Conservation (phyloP, 2,797 vertebrate species). For the Anomalospiza imberbis region DNA sequence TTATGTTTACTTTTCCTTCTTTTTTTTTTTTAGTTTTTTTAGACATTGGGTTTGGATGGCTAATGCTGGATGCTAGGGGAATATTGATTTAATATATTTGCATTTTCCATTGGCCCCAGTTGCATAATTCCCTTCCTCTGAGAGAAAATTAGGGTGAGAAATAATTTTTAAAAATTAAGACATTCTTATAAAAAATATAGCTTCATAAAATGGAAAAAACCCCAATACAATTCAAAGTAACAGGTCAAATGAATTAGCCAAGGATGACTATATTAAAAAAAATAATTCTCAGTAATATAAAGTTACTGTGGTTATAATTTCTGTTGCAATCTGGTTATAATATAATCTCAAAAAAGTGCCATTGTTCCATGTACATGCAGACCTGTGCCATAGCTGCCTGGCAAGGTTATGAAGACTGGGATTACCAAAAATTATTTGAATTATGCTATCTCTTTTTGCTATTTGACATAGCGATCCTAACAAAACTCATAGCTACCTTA, state of each 20-base stretch:
- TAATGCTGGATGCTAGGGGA: neutral
- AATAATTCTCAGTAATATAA: neutral
- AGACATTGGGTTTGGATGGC: neutral
- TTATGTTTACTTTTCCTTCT: neutral
- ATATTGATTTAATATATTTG: neutral
- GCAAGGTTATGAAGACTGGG: neutral
- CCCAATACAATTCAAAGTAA: neutral
- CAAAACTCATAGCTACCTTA: neutral
- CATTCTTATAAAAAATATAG: neutral
- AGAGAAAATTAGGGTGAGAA: neutral
- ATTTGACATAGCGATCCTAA: neutral
- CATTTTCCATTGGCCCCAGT: neutral
- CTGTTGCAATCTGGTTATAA: neutral
- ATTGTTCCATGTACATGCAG: neutral
- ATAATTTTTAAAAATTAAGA: neutral
- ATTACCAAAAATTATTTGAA: neutral
- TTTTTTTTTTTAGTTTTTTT: neutral
- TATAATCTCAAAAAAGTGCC: neutral
- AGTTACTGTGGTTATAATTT: neutral
- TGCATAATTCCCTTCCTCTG: neutral
- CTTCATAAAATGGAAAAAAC: neutral
- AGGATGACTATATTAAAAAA: neutral
- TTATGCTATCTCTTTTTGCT: neutral
- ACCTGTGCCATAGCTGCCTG: neutral
- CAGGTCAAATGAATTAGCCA: neutral